A percentile compares a stretch with the other conserved stretches of the same genome.
Conservation (phyloP, 2,113 vertebrate genomes). For the Peucedramus taeniatus region DNA sequence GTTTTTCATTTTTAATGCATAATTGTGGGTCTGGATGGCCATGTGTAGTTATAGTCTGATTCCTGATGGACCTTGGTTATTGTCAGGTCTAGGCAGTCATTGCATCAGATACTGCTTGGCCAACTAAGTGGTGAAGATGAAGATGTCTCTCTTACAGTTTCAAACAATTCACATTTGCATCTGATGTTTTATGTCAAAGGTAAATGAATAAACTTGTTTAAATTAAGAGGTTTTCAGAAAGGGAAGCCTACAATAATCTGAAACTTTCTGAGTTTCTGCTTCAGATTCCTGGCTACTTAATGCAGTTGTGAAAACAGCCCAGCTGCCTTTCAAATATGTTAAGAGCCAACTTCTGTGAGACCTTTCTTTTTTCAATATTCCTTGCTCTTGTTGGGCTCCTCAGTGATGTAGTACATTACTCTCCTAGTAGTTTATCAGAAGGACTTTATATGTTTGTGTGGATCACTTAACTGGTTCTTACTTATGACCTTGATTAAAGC, state of each 20-base stretch:
- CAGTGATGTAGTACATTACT: background rate
- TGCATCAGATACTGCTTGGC: background rate
- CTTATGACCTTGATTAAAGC: background rate
- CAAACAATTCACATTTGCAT: background rate
- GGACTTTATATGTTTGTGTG: background rate
- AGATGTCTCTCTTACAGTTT: background rate
- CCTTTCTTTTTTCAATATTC: background rate
- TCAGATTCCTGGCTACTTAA: background rate
- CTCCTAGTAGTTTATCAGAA: background rate
- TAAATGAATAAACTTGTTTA: background rate
- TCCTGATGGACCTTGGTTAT: background rate
- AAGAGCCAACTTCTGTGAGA: background rate
- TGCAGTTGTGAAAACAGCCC: background rate
- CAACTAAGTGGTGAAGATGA: background rate
- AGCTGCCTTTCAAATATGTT: background rate
- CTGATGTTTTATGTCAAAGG: background rate
- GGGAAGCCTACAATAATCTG: background rate
- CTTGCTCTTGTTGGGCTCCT: background rate
- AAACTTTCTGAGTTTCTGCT: background rate
- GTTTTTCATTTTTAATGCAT: background rate
- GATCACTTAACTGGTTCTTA: background rate
- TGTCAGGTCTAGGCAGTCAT: background rate
- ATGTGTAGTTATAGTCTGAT: background rate
- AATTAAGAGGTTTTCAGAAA: background rate
- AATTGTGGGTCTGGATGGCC: background rate